These are phyloP conservation scores for Chironomus tepperi DNA, from an alignment of 1,140 invertebrate genomes.

Conservation along the genomic window DNA sequence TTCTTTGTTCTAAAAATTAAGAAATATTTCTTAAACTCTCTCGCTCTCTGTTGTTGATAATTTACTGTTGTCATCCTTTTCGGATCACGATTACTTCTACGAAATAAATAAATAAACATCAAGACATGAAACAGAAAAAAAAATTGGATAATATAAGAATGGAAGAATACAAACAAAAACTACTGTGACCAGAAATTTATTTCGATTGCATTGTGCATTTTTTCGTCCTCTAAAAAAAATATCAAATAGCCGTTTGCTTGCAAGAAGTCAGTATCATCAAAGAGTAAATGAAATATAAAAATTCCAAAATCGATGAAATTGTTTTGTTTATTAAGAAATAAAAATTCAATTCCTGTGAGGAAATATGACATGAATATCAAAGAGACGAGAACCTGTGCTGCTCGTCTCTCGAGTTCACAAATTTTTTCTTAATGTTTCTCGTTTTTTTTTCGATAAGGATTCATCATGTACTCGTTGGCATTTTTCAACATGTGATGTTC, in stretches of 20 bases:
- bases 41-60: constrained; percentile 10
- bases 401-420: neutral
- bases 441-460: too few relatives aligned
- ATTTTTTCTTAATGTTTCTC: neutral
- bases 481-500: too few relatives aligned
- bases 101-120: neutral
- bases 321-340: constrained; percentile 24
- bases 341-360: constrained; percentile 20
- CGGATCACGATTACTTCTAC: constrained; percentile 10
- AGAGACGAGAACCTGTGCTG: neutral
- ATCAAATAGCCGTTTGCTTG: neutral
- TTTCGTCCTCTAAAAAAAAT: neutral
- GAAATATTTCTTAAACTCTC: constrained; percentile 13
- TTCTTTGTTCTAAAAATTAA: neutral
- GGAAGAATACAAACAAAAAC: neutral
- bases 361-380: constrained; percentile 4
- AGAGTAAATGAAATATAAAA: neutral
- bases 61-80: constrained; percentile 20
- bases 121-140: neutral
- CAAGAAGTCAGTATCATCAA: too few relatives aligned
- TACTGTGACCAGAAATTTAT: constrained; percentile 8
- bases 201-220: neutral
- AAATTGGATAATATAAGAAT: neutral
- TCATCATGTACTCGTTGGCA: too few relatives aligned
- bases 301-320: neutral